Evolutionary conservation across 2,797 vertebrate species (phyloP).

Genomic region (Miichthys miiuy): DNA sequence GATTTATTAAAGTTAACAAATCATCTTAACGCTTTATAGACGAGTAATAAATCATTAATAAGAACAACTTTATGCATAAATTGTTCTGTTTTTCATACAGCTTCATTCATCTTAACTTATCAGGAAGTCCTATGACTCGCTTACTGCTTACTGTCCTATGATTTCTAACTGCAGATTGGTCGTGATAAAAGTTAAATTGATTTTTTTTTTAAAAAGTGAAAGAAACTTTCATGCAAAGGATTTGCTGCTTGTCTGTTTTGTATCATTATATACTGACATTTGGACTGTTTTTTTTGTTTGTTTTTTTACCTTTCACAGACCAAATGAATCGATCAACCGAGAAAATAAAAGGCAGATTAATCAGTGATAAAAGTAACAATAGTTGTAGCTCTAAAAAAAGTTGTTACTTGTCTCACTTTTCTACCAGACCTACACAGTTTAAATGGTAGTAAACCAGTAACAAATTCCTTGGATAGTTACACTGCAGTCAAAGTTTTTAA

Average conservation of each 20-base stretch:
- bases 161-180: not conserved
- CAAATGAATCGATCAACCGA: not conserved
- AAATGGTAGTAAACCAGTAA: not conserved
- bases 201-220: no score
- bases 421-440: not conserved
- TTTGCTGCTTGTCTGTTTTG: not conserved
- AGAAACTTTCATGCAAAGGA: no score
- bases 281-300: not conserved
- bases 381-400: not conserved
- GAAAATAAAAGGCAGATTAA: not conserved
- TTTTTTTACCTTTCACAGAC: not conserved
- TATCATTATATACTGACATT: not conserved
- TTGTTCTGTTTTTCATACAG: not conserved
- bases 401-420: not conserved
- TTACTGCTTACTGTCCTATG: no score
- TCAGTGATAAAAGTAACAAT: not conserved
- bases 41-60: constrained; percentile 9
- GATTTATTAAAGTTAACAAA: not conserved
- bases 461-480: not conserved
- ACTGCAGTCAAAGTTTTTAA: no score
- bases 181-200: no score
- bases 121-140: not conserved
- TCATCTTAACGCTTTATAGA: not conserved
- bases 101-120: not conserved
- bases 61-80: not conserved